phyloP scores from a whole-genome alignment of 2,888 invertebrate genomes.

The Quadroppia sp. region DNA sequence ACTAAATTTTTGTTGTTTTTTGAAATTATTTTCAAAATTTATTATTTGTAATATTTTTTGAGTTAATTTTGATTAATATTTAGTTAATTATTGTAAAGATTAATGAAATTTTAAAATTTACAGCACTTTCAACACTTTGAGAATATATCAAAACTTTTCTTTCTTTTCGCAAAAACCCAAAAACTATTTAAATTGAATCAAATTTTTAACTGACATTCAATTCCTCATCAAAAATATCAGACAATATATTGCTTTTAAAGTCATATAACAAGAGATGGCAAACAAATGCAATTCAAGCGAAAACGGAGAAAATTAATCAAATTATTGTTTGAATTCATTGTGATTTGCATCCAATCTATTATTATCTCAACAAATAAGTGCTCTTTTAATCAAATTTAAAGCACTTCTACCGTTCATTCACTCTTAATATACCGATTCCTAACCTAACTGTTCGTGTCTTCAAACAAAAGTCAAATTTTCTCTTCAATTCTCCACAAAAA shows the following conservation, averaged over 20 bases:
- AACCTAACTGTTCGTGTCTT: slow-evolving; percentile 3
- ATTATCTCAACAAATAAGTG: slow-evolving; percentile 24
- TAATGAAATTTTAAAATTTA: slow-evolving; percentile 15
- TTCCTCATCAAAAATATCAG: neutral
- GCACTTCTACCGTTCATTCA: neutral
- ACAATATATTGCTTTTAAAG: too few relatives aligned
- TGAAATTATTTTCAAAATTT: too few relatives aligned
- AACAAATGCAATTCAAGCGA: neutral
- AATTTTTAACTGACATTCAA: neutral
- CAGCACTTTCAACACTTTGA: slow-evolving; percentile 15
- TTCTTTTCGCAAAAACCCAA: neutral
- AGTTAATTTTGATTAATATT: slow-evolving; percentile 10
- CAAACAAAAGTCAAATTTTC: slow-evolving; percentile 4
- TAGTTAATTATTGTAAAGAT: slow-evolving; percentile 8
- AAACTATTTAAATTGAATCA: neutral
- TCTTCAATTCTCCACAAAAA: neutral
- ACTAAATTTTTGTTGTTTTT: too few relatives aligned
- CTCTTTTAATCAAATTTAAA: slow-evolving; percentile 16
- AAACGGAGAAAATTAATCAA: slow-evolving; percentile 10
- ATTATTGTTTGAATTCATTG: neutral
- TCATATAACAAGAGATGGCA: slow-evolving; percentile 1
- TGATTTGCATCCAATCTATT: slow-evolving; percentile 29
- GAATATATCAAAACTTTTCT: neutral
- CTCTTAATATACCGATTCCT: neutral
- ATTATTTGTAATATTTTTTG: neutral